These are phyloP conservation scores for Spodoptera exigua DNA, from an alignment of 2,888 invertebrate genomes.

Conservation along the genomic window DNA sequence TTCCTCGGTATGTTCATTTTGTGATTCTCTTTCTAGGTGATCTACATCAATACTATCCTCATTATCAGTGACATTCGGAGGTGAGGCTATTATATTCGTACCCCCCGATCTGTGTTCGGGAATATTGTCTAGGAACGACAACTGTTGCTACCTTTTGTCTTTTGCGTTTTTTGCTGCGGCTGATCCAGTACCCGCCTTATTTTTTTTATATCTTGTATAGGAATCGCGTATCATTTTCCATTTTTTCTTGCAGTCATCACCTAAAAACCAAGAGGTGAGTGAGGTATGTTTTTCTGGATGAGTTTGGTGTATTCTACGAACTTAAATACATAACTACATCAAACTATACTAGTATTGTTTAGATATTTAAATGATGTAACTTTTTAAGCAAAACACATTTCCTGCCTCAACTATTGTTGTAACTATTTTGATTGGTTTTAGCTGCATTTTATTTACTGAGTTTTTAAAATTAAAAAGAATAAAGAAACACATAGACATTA, in stretches of 20 bases:
- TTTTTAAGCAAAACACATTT: conserved; percentile 5
- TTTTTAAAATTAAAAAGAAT: conserved; percentile 14
- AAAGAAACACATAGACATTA: conserved; percentile 14
- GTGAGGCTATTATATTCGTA: conserved; percentile 20
- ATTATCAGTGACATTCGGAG: conserved; percentile 15
- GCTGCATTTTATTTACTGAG: conserved; percentile 16
- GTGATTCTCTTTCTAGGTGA: conserved; percentile 23
- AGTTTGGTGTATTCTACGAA: conserved; percentile 10
- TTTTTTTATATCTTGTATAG: conserved; percentile 22
- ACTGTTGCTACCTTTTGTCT: conserved; percentile 26
- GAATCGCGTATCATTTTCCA: conserved; percentile 28
- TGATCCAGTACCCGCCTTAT: conserved; percentile 28
- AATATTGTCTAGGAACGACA: conserved; percentile 30
- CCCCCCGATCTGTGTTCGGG: conserved; percentile 26
- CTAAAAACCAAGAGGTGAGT: conserved; percentile 9
- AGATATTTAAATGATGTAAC: conserved; percentile 14
- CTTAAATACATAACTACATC: conserved; percentile 15
- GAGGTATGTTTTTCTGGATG: conserved; percentile 10
- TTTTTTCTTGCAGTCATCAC: conserved; percentile 30
- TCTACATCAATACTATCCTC: conserved; percentile 21
- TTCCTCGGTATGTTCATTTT: conserved; percentile 8
- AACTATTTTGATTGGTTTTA: no score
- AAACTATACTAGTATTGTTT: conserved; percentile 16
- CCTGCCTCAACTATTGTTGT: conserved; percentile 17
- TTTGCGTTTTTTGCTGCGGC: conserved; percentile 28